Evolutionary conservation across 1,140 invertebrate genomes (phyloP).

Genomic region (Proctacanthus coquilletti): DNA sequence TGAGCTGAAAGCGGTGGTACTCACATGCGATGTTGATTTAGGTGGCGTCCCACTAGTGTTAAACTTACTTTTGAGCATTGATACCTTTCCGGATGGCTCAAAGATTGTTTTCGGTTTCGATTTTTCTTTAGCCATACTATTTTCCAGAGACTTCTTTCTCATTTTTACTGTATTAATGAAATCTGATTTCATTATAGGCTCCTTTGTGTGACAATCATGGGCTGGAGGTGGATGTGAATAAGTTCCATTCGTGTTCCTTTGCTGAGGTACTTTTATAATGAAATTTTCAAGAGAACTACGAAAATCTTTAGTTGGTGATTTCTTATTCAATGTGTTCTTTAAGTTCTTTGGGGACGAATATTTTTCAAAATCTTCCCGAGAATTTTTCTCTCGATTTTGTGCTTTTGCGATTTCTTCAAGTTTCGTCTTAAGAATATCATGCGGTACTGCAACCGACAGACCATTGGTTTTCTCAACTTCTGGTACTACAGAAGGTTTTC

Average conservation of each 20-base stretch:
- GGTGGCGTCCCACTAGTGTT: conserved; percentile 5
- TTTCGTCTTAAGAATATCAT: conserved; percentile 16
- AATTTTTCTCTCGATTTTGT: background rate
- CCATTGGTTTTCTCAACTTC: conserved; percentile 11
- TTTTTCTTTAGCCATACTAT: conserved; percentile 20
- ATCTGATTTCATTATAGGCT: conserved; percentile 26
- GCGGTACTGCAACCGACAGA: conserved; percentile 15
- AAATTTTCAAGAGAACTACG: too few species aligned
- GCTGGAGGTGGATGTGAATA: too few species aligned
- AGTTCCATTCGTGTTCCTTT: conserved; percentile 3
- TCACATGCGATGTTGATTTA: background rate
- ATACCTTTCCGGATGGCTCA: conserved; percentile 24
- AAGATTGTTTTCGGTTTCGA: conserved; percentile 12
- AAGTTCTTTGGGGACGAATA: too few species aligned
- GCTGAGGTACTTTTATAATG: conserved; percentile 1
- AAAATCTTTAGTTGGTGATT: too few species aligned
- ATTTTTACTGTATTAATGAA: conserved; percentile 29
- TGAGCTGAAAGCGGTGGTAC: too few species aligned
- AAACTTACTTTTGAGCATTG: conserved; percentile 21
- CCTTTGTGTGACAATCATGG: conserved; percentile 8
- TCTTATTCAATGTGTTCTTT: too few species aligned
- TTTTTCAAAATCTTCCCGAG: too few species aligned
- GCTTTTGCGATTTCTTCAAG: conserved; percentile 20
- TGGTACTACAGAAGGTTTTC: background rate
- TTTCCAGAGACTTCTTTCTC: conserved; percentile 27